Evolutionary conservation across 2,888 invertebrate species (phyloP).

Genomic region (Epsilonema sp.): DNA sequence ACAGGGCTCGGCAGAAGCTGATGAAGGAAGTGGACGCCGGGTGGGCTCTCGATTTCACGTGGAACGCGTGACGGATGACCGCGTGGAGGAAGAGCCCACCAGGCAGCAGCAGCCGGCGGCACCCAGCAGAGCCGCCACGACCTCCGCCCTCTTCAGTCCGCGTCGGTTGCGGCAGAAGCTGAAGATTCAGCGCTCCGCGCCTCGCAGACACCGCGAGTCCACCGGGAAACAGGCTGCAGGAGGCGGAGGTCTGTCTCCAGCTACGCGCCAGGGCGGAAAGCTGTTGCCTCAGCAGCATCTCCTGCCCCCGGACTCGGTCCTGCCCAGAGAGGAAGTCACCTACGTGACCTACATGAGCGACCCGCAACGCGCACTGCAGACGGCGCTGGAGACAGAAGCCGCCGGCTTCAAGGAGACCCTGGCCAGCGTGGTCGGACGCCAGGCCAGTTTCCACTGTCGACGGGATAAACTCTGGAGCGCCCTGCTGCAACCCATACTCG

Average conservation of each 20-base stretch:
- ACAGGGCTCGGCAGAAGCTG: too few relatives aligned
- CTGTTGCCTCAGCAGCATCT: background rate
- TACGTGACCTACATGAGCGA: slow-evolving; percentile 18
- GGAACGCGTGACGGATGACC: background rate
- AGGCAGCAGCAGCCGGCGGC: too few relatives aligned
- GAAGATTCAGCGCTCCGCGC: background rate
- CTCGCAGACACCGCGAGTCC: background rate
- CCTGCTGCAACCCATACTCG: too few relatives aligned
- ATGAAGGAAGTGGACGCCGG: too few relatives aligned
- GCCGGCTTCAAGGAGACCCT: slow-evolving; percentile 8
- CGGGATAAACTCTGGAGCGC: slow-evolving; percentile 12
- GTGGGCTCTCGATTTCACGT: background rate
- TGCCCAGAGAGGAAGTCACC: slow-evolving; percentile 8
- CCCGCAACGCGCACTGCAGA: slow-evolving; percentile 15
- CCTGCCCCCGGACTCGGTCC: background rate
- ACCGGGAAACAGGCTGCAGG: background rate
- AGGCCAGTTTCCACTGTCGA: slow-evolving; percentile 13
- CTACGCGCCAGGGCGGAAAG: background rate
- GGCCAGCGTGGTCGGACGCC: slow-evolving; percentile 5
- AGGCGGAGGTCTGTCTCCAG: background rate
- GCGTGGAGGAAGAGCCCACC: background rate
- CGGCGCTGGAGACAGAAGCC: slow-evolving; percentile 9
- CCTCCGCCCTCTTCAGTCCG: too few relatives aligned
- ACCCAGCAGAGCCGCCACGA: too few relatives aligned
- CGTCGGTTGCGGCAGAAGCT: too few relatives aligned